These are phyloP conservation scores for Sebastiscus tertius DNA, from an alignment of 2,797 vertebrate species.

Conservation along the genomic window DNA sequence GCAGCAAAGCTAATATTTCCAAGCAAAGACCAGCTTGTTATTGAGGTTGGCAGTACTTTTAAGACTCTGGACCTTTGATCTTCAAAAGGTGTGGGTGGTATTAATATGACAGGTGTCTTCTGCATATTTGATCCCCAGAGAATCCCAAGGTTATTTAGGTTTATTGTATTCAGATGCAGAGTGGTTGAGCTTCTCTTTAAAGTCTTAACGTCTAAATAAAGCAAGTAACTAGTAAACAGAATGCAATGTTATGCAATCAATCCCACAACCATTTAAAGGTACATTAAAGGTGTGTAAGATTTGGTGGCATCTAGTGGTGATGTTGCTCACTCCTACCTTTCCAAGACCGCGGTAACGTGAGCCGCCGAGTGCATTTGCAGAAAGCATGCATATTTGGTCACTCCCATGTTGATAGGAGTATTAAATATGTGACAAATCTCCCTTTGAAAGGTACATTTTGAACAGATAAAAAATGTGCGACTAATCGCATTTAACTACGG, in stretches of 20 bases:
- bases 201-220: background rate
- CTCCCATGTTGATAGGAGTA: no score
- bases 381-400: no score
- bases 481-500: no score
- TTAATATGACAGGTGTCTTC: background rate
- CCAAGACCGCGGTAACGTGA: no score
- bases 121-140: background rate
- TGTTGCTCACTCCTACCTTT: no score
- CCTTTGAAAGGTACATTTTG: no score
- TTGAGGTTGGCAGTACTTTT: background rate
- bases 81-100: background rate
- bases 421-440: no score
- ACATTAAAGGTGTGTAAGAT: no score
- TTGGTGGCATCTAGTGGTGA: no score
- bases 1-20: background rate
- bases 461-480: no score
- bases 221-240: background rate
- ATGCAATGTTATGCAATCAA: background rate
- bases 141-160: background rate
- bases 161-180: background rate
- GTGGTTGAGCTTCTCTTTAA: background rate
- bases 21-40: background rate
- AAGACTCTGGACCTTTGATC: background rate
- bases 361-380: no score
- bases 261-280: background rate